These are phyloP conservation scores for Volucella bombylans DNA, from an alignment of 2,888 invertebrate genomes.

Conservation along the genomic window DNA sequence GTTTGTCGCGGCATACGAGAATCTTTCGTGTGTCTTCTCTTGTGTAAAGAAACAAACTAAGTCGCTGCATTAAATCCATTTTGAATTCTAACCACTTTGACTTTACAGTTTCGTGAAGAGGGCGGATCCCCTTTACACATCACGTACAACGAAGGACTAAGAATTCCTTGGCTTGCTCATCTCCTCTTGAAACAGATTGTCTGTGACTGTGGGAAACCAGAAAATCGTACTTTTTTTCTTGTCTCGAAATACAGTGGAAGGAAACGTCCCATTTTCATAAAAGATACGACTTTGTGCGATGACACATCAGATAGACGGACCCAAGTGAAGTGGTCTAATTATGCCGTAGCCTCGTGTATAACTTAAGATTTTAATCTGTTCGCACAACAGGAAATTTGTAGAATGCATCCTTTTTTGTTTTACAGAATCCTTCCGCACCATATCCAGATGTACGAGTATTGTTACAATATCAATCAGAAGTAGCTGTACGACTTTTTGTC, in stretches of 20 bases:
- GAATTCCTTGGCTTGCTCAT: constrained; percentile 4
- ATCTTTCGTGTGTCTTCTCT: constrained; percentile 1
- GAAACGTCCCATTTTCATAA: constrained; percentile 59
- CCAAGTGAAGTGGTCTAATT: constrained; percentile 62
- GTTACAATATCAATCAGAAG: not conserved
- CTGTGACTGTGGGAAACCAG: constrained; percentile 37
- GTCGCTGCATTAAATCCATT: constrained; percentile 50
- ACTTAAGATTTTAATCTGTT: constrained; percentile 58
- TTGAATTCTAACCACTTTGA: constrained; percentile 1
- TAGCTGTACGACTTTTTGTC: not conserved
- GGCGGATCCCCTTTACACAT: not conserved
- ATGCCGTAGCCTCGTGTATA: constrained; percentile 43
- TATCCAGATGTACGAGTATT: constrained; percentile 6
- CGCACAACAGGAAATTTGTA: constrained; percentile 21
- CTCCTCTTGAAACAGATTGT: constrained; percentile 4
- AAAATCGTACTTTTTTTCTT: constrained; percentile 44
- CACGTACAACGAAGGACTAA: not conserved
- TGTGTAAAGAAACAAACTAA: not conserved
- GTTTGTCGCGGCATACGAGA: not conserved
- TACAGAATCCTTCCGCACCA: too few relatives aligned
- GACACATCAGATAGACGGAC: constrained; percentile 47
- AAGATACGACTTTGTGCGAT: constrained; percentile 44
- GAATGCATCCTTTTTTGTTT: constrained; percentile 19
- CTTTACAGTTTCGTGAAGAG: not conserved
- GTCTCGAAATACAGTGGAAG: constrained; percentile 31